Conservation (phyloP, 2,113 vertebrate species). For the Lamprologus speciosus region DNA sequence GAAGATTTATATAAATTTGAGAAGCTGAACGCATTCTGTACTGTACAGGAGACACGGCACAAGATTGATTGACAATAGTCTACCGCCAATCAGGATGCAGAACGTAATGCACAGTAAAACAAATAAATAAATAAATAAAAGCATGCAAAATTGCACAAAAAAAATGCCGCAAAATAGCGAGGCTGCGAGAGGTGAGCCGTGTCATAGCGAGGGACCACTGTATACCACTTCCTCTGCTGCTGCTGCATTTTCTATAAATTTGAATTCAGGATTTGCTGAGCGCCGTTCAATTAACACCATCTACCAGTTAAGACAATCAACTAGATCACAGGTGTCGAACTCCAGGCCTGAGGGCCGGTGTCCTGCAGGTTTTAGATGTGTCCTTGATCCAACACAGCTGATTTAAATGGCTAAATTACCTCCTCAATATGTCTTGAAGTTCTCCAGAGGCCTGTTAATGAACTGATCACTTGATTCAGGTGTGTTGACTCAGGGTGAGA, state of each 20-base stretch:
- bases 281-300: neutral
- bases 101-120: neutral
- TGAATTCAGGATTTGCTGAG: neutral
- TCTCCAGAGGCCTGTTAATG: too few species aligned
- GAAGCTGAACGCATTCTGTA: neutral
- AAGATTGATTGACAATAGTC: neutral
- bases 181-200: accelerated
- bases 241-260: neutral
- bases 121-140: neutral
- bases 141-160: neutral
- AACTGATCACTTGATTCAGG: too few species aligned
- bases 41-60: neutral
- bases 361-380: too few species aligned
- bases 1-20: neutral
- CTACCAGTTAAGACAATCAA: neutral
- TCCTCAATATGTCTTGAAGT: too few species aligned
- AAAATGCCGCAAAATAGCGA: accelerated
- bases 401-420: too few species aligned
- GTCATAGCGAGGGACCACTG: neutral
- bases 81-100: neutral
- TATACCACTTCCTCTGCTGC: neutral
- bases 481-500: too few species aligned
- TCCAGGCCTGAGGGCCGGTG: too few species aligned
- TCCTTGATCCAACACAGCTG: too few species aligned
- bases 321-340: neutral